These are phyloP conservation scores for Arion vulgaris DNA, from an alignment of 1,140 invertebrate genomes.

Conservation along the genomic window DNA sequence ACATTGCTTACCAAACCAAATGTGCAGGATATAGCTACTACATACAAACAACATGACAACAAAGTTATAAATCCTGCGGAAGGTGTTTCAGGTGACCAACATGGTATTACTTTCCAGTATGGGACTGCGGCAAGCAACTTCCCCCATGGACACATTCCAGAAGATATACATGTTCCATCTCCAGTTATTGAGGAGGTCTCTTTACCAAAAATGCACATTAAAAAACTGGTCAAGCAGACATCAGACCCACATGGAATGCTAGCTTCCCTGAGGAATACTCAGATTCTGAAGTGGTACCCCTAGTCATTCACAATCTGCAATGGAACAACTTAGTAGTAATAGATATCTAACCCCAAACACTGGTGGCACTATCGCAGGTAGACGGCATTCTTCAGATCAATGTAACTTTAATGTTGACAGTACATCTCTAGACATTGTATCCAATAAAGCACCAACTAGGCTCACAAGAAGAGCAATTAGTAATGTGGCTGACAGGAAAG, in stretches of 20 bases:
- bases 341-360: too few species aligned
- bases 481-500: slow-evolving; percentile 27
- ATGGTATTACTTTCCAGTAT: neutral
- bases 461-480: slow-evolving; percentile 38
- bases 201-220: neutral
- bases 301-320: neutral
- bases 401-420: neutral
- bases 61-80: neutral
- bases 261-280: slow-evolving; percentile 14
- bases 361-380: neutral
- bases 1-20: neutral
- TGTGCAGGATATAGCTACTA: neutral
- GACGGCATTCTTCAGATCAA: slow-evolving; percentile 17
- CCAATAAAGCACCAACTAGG: neutral
- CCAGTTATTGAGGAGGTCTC: slow-evolving; percentile 28
- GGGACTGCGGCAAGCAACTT: neutral
- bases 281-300: neutral
- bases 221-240: slow-evolving; percentile 8
- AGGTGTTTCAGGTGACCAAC: neutral
- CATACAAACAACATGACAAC: neutral
- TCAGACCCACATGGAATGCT: neutral
- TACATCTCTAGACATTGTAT: neutral
- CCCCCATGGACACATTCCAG: neutral
- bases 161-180: slow-evolving; percentile 19
- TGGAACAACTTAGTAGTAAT: neutral